Base-by-base conservation (phyloP, 1,140 invertebrate species). In the Thrips palmi region DNA sequence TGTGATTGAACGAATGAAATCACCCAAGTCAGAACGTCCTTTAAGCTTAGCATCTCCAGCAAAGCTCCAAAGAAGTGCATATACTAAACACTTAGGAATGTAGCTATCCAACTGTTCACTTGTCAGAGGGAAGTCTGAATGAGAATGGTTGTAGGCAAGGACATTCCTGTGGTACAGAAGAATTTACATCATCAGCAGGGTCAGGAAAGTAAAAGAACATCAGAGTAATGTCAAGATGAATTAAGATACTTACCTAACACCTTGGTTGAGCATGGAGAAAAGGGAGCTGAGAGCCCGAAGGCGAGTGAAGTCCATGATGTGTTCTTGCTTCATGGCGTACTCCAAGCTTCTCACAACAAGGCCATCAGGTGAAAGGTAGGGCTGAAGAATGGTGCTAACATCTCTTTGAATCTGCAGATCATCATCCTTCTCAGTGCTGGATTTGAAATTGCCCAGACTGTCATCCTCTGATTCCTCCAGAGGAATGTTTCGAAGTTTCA, bases 261-360 rank as follows among this genome's bases (percentile, higher is more conserved):
- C 74, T 54, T 97, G 87, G 58, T 97, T 98, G 1, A 99, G 58
- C 89, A 98, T 96, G 0, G 92, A 96, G 55, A 98, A 97, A 4
- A 99, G 63, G 0, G 92, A 92, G 27, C 82, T 87, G 0, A 99
- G 62, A 5, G 96, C 92, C 32, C 96, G 63, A 42, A 98, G 66
- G 18, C 88, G 65, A 0, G 94, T 97, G 53, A 97, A 97, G 58
- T 98, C 93, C 96, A 99, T 99, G 29, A 99, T 91, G 55, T 99
- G 96, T 50, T 98, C 94, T 49, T 91, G 81, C 22, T 71, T 72
- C 49, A 76, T 74, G 1, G 88, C 83, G 56, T 81, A 92, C 50
- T 97, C 87, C 32, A 97, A 57, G 49, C 86, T 89, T 41, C 80
- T 73, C 2, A 87, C 78, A 4, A 98, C 87, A 14, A 98, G 62